Evolutionary conservation across 2,113 vertebrate genomes (phyloP).

Genomic region (Cheirogaleus medius): DNA sequence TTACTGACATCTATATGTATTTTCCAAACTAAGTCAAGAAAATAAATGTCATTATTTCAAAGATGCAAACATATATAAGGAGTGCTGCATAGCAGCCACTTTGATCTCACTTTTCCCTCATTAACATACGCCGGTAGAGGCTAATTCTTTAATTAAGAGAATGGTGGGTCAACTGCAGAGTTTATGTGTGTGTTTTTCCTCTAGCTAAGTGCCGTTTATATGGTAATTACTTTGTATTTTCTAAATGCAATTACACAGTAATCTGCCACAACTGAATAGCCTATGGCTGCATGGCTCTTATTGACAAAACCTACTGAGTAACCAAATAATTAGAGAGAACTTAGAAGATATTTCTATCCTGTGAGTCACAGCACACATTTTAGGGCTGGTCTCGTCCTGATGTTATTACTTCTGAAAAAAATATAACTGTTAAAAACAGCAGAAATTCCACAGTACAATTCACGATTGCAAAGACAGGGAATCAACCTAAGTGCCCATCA

Average conservation of each 20-base stretch:
- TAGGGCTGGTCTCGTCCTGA: background rate
- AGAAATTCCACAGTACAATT: background rate
- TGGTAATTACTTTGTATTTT: constrained; percentile 23
- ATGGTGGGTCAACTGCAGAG: background rate
- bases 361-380: background rate
- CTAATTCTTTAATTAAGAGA: constrained; percentile 21
- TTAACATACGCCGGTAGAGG: accelerated
- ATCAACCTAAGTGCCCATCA: too few species aligned
- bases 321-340: constrained; percentile 44
- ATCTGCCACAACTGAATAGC: background rate
- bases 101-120: background rate
- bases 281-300: background rate
- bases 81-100: background rate
- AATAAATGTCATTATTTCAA: background rate
- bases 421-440: background rate
- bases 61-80: background rate
- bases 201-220: background rate
- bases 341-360: background rate
- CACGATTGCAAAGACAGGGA: too few species aligned
- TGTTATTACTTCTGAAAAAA: background rate
- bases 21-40: constrained; percentile 4
- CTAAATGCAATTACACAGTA: constrained; percentile 29
- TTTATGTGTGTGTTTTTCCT: background rate
- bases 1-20: background rate
- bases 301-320: constrained; percentile 30